Evolutionary conservation across 2,888 invertebrate species (phyloP).

Genomic region (Agelastica alni): DNA sequence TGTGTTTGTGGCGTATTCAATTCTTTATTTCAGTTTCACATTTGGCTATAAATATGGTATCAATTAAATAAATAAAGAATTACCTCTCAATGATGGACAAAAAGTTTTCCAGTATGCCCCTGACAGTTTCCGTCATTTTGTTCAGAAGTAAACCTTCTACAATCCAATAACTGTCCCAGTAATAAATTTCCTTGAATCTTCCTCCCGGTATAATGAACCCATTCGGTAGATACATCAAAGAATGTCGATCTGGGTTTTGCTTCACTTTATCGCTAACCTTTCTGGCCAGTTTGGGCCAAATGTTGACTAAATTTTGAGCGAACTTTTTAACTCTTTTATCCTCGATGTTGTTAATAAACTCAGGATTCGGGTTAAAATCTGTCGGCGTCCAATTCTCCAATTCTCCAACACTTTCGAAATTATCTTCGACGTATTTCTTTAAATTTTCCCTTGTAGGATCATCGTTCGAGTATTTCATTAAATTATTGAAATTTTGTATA

Average conservation of each 20-base stretch:
- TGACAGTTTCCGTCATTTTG: constrained; percentile 74
- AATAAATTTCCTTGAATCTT: constrained; percentile 76
- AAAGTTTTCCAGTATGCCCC: constrained; percentile 79
- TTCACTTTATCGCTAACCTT: constrained; percentile 64
- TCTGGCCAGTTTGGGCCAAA: constrained; percentile 67
- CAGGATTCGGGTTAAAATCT: constrained; percentile 65
- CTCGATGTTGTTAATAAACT: constrained; percentile 62
- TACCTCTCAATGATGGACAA: constrained; percentile 67
- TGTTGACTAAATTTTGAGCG: constrained; percentile 64
- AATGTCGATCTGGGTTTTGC: constrained; percentile 55
- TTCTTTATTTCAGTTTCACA: no score
- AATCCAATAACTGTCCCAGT: constrained; percentile 91
- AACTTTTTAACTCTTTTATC: constrained; percentile 67
- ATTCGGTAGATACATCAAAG: constrained; percentile 57
- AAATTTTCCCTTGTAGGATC: constrained; percentile 60
- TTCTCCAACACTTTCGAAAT: constrained; percentile 65
- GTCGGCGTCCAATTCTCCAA: constrained; percentile 64
- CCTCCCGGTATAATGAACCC: constrained; percentile 73
- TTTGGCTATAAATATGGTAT: no score
- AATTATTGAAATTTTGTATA: constrained; percentile 60
- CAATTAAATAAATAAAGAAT: no score
- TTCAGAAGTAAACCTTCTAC: constrained; percentile 74
- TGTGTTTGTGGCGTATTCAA: no score
- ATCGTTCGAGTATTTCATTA: constrained; percentile 59
- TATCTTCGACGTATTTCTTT: constrained; percentile 60